Conservation (phyloP, 2,888 invertebrate species). For the Drosophila kanekoi region DNA sequence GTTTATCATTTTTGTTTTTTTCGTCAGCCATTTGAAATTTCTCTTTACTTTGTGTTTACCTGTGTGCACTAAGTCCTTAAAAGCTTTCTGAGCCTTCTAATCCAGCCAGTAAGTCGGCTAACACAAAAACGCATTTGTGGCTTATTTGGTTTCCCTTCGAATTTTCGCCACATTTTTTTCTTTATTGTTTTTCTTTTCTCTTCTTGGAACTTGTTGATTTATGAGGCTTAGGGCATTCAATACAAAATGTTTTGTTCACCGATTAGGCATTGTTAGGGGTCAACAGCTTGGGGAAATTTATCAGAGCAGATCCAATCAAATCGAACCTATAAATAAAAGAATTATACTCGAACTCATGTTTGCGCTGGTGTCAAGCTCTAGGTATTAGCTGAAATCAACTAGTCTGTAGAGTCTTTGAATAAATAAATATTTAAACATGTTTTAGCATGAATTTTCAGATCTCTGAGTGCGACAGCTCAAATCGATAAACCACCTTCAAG, state of each 20-base stretch:
- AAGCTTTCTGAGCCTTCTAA: conserved; percentile 63
- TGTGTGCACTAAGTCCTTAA: conserved; percentile 51
- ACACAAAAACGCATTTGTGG: conserved; percentile 69
- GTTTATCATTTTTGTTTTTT: conserved; percentile 26
- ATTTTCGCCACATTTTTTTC: conserved; percentile 3
- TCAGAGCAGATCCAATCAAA: neutral
- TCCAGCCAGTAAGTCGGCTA: conserved; percentile 67
- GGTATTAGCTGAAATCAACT: no score
- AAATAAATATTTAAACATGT: no score
- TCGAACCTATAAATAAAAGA: neutral
- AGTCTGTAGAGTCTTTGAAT: no score
- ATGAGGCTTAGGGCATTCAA: conserved; percentile 12
- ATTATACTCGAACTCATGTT: no score
- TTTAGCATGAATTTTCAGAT: neutral
- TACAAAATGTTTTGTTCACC: conserved; percentile 20
- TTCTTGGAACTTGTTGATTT: conserved; percentile 32
- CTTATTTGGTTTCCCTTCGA: conserved; percentile 52
- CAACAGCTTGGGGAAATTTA: neutral
- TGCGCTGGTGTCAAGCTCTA: no score
- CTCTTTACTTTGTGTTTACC: conserved; percentile 36
- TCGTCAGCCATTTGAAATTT: conserved; percentile 18
- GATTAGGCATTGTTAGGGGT: conserved; percentile 21
- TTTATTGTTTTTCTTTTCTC: neutral
- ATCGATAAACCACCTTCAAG: neutral
- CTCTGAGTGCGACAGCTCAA: neutral